phyloP scores from a whole-genome alignment of 2,888 invertebrate genomes.

The Leptinotarsa rubiginosa region DNA sequence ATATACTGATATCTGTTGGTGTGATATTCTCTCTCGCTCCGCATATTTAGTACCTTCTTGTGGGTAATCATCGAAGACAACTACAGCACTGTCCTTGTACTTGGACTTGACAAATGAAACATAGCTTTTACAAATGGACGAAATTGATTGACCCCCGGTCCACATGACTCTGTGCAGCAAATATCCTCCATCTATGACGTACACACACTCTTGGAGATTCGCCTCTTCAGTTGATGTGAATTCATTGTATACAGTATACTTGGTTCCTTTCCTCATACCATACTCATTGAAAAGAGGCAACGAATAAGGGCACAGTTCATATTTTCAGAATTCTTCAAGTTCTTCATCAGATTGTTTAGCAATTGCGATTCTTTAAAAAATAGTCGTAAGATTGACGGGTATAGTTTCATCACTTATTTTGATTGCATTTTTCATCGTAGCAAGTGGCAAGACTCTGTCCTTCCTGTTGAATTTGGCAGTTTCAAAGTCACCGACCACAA shows the following conservation, averaged over 20 bases:
- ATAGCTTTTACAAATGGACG: conserved; percentile 16
- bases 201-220: conserved; percentile 21
- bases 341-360: conserved; percentile 31
- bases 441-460: too few species aligned
- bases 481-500: too few species aligned
- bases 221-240: conserved; percentile 13
- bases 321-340: conserved; percentile 24
- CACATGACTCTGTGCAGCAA: too few species aligned
- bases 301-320: conserved; percentile 28
- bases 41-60: conserved; percentile 23
- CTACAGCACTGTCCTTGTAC: conserved; percentile 22
- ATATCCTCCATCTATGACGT: conserved; percentile 22
- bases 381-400: conserved; percentile 2
- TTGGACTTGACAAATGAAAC: conserved; percentile 20
- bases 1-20: neutral
- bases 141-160: conserved; percentile 5
- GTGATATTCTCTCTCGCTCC: conserved; percentile 24
- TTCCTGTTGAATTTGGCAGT: too few species aligned
- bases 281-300: conserved; percentile 31
- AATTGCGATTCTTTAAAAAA: conserved; percentile 27
- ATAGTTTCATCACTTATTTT: conserved; percentile 7
- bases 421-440: too few species aligned
- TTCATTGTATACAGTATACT: conserved; percentile 26
- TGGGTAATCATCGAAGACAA: conserved; percentile 18
- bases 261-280: conserved; percentile 34